phyloP scores from a whole-genome alignment of 2,113 vertebrate species.

The Cyanocitta stelleri region DNA sequence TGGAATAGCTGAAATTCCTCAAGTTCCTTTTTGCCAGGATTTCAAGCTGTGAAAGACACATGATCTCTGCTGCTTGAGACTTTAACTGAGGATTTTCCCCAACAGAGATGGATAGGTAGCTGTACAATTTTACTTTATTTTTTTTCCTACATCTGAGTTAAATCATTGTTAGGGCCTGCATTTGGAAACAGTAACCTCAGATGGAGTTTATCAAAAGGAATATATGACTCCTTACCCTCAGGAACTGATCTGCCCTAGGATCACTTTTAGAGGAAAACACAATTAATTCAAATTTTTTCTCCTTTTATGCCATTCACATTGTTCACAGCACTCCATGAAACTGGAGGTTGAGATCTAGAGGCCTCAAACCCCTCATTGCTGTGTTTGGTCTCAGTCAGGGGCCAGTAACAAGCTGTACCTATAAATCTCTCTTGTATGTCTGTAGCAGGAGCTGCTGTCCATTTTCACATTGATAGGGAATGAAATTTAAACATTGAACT shows the following conservation, averaged over 20 bases:
- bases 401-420: not conserved
- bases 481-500: not conserved
- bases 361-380: not conserved
- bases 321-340: not conserved
- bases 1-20: slow-evolving; percentile 63
- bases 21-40: slow-evolving; percentile 57
- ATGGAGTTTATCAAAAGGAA: not conserved
- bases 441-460: not conserved
- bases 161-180: not conserved
- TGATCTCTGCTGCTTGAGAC: slow-evolving; percentile 14
- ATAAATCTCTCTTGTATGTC: not conserved
- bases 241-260: not conserved
- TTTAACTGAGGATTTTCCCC: slow-evolving; percentile 25
- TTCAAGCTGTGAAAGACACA: slow-evolving; percentile 65
- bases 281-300: not conserved
- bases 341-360: not conserved
- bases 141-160: not conserved
- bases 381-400: not conserved
- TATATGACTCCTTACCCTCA: not conserved
- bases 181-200: not conserved
- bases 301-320: not conserved
- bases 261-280: not conserved
- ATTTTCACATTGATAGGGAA: not conserved
- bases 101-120: slow-evolving; percentile 44
- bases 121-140: not conserved